These are phyloP conservation scores for Anagrus nilaparvatae DNA, from an alignment of 1,140 invertebrate species.

Conservation along the genomic window DNA sequence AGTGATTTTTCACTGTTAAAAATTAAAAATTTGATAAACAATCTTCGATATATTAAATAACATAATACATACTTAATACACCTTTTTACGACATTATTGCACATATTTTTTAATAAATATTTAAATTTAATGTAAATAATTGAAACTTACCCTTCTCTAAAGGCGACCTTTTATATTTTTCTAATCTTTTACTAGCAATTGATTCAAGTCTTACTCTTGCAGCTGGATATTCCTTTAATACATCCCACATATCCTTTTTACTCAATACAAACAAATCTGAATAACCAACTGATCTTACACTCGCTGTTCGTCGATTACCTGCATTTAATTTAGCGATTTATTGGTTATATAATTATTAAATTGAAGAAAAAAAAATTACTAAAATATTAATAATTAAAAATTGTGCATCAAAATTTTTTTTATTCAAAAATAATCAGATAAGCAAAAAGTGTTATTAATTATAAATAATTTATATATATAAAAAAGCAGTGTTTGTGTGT, in stretches of 20 bases:
- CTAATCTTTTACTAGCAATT: slow-evolving; percentile 91
- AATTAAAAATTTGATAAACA: too few relatives aligned
- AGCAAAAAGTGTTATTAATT: too few relatives aligned
- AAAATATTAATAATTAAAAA: not conserved
- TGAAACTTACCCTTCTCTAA: slow-evolving; percentile 77
- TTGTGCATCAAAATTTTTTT: too few relatives aligned
- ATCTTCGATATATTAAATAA: too few relatives aligned
- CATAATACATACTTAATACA: too few relatives aligned
- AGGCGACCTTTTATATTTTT: slow-evolving; percentile 90
- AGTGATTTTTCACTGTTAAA: too few relatives aligned
- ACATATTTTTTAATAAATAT: too few relatives aligned
- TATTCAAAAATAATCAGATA: not conserved
- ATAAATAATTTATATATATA: not conserved
- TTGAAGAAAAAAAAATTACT: too few relatives aligned
- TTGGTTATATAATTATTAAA: too few relatives aligned
- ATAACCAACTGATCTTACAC: slow-evolving; percentile 94
- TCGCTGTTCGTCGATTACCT: slow-evolving; percentile 94
- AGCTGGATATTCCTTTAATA: slow-evolving; percentile 95
- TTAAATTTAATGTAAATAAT: too few relatives aligned
- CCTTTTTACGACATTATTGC: too few relatives aligned
- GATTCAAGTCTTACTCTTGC: slow-evolving; percentile 92
- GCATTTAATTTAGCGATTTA: slow-evolving; percentile 43
- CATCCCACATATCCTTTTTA: slow-evolving; percentile 99
- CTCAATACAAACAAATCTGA: slow-evolving; percentile 96
- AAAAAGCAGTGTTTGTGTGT: not conserved